Conservation (phyloP, 2,113 vertebrate genomes). For the Odocoileus hemionus region DNA sequence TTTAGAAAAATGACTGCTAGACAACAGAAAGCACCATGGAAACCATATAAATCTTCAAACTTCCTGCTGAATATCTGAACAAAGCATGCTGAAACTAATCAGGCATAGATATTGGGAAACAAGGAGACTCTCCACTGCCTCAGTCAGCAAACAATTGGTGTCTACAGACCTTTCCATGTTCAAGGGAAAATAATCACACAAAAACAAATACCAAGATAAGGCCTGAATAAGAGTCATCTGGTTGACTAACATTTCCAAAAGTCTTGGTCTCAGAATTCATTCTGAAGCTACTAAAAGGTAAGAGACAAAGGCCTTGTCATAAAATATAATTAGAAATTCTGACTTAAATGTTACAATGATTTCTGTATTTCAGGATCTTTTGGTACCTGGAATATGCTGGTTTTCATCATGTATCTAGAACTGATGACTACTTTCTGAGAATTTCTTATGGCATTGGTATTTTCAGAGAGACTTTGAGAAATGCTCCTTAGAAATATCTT, state of each 20-base stretch:
- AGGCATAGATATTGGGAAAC: neutral
- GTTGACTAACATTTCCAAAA: neutral
- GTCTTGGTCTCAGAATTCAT: neutral
- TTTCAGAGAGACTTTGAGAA: neutral
- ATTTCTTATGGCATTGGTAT: neutral
- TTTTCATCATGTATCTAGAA: neutral
- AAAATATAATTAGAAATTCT: neutral
- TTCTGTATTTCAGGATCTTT: neutral
- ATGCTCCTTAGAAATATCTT: neutral
- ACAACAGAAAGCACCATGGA: neutral
- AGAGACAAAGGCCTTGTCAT: neutral
- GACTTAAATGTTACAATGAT: neutral
- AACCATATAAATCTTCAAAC: neutral
- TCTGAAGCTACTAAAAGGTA: neutral
- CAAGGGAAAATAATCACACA: neutral
- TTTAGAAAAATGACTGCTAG: neutral
- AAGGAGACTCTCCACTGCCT: neutral
- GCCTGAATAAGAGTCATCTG: neutral
- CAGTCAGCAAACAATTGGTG: neutral
- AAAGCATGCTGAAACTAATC: neutral
- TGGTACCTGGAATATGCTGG: neutral
- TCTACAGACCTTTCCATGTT: neutral
- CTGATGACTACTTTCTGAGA: neutral
- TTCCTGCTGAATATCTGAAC: neutral
- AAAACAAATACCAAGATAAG: neutral